phyloP scores from a whole-genome alignment of 2,797 vertebrate species.

The Gymnocypris eckloni region DNA sequence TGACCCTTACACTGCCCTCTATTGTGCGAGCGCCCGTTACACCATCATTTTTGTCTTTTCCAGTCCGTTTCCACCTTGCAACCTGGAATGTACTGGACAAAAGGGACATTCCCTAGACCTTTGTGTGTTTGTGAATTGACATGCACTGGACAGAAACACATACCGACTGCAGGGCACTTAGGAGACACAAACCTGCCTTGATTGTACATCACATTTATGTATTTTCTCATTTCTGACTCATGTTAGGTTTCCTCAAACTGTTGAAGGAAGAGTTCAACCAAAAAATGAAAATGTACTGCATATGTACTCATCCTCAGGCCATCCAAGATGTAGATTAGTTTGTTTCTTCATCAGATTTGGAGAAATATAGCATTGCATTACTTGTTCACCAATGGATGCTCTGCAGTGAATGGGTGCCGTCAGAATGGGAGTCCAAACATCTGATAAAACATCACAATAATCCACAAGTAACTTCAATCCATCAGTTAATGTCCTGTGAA shows the following conservation, averaged over 20 bases:
- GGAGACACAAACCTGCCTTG: not conserved
- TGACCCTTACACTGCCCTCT: constrained; percentile 16
- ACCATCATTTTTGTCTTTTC: constrained; percentile 26
- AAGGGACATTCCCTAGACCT: constrained; percentile 10
- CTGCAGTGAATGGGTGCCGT: not conserved
- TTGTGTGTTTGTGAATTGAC: not conserved
- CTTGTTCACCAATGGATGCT: not conserved
- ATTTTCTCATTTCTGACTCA: not conserved
- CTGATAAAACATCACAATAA: not conserved
- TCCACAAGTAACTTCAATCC: no score
- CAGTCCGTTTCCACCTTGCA: not conserved
- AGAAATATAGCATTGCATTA: not conserved
- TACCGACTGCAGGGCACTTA: no score
- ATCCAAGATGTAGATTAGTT: not conserved
- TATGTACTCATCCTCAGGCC: not conserved
- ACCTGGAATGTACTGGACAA: constrained; percentile 33
- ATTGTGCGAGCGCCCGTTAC: not conserved
- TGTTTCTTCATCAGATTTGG: not conserved
- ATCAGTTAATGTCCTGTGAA: no score
- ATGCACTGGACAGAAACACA: not conserved
- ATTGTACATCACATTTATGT: not conserved
- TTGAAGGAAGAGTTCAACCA: not conserved
- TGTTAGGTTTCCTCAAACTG: not conserved
- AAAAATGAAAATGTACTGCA: not conserved
- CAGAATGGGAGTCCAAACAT: not conserved